Evolutionary conservation across 2,888 invertebrate genomes (phyloP).

Genomic region (Asteroscopus sphinx): DNA sequence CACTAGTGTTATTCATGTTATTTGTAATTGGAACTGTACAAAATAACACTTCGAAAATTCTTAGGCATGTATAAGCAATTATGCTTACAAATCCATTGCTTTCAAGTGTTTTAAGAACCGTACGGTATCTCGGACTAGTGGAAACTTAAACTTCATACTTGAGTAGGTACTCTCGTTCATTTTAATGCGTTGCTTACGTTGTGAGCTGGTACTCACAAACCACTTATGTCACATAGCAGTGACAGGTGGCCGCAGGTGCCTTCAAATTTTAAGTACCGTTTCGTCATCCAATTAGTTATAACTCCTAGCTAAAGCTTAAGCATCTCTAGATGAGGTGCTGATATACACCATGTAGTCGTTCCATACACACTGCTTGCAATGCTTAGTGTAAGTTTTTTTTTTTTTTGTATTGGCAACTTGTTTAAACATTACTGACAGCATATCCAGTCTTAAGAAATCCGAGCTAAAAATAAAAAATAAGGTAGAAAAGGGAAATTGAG

Average conservation of each 20-base stretch:
- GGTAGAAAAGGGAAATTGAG: no score
- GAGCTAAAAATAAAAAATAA: no score
- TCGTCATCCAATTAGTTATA: constrained; percentile 20
- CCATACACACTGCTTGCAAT: no score
- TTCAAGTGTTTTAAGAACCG: constrained; percentile 35
- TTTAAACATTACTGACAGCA: no score
- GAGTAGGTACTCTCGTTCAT: constrained; percentile 22
- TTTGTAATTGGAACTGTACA: constrained; percentile 28
- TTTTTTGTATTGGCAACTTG: no score
- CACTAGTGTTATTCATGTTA: background rate
- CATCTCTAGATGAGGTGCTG: constrained; percentile 12
- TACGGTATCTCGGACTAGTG: constrained; percentile 30
- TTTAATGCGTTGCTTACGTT: constrained; percentile 5
- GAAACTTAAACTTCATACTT: constrained; percentile 29
- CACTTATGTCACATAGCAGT: constrained; percentile 25
- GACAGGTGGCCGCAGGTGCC: constrained; percentile 29
- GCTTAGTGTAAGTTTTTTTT: no score
- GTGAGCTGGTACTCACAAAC: constrained; percentile 10
- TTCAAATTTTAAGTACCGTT: constrained; percentile 25
- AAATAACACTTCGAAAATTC: constrained; percentile 21
- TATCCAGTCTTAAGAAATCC: no score
- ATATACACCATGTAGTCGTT: background rate
- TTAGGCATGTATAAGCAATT: constrained; percentile 12
- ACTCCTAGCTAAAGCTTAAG: constrained; percentile 3
- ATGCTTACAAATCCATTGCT: constrained; percentile 22